phyloP scores from a whole-genome alignment of 2,888 invertebrate species.

The Eupeodes luniger region DNA sequence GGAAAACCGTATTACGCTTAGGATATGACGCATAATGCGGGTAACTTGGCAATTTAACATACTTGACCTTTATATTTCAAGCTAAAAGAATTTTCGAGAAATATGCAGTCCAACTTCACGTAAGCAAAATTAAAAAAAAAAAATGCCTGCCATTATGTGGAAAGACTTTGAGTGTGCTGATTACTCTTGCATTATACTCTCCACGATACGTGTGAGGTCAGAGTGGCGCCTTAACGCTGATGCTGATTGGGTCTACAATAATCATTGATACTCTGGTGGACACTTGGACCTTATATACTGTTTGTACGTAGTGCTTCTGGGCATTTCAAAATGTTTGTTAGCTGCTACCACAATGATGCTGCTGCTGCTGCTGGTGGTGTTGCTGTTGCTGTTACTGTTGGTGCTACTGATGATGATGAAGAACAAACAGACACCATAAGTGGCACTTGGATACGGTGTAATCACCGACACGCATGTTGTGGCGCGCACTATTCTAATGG shows the following conservation, averaged over 20 bases:
- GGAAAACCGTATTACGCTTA: neutral
- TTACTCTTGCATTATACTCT: constrained; percentile 45
- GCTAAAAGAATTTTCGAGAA: neutral
- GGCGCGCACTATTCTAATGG: constrained; percentile 75
- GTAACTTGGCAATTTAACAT: neutral
- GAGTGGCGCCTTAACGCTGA: constrained; percentile 73
- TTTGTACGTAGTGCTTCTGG: constrained; percentile 27
- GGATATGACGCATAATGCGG: neutral
- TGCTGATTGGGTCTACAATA: constrained; percentile 67
- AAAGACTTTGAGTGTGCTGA: neutral
- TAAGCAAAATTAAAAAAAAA: no score
- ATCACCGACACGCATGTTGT: constrained; percentile 75
- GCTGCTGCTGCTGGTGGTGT: constrained; percentile 12
- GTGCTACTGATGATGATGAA: constrained; percentile 61
- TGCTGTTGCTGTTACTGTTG: constrained; percentile 10
- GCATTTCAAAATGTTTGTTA: constrained; percentile 35
- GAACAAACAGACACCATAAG: constrained; percentile 73
- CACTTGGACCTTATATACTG: constrained; percentile 24
- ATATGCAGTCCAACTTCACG: neutral
- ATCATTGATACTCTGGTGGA: constrained; percentile 57
- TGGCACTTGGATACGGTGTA: constrained; percentile 75
- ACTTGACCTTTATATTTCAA: neutral
- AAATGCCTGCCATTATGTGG: neutral
- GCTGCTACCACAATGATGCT: constrained; percentile 1
- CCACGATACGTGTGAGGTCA: constrained; percentile 47